Percentiles rank a stretch among this genome's conserved stretches.
phyloP scores from a whole-genome alignment of 2,888 invertebrate genomes.

The Pollenia amentaria region DNA sequence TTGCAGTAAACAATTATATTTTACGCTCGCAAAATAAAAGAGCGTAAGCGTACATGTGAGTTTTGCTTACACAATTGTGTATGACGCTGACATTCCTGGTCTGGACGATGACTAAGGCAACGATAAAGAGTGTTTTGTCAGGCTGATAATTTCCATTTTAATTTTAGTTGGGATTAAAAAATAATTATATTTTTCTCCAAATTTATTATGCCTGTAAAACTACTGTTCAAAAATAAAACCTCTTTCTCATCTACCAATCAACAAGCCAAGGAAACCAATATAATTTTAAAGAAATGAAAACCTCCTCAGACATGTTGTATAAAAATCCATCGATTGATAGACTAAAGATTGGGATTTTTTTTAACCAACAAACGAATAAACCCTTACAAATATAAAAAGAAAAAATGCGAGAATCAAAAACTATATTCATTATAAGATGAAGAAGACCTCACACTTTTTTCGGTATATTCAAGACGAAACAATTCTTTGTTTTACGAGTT shows the following conservation, averaged over 20 bases:
- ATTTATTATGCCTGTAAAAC: not conserved
- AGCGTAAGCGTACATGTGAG: too few relatives aligned
- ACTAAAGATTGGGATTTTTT: slow-evolving; percentile 65
- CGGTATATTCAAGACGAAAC: not conserved
- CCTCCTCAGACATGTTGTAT: slow-evolving; percentile 43
- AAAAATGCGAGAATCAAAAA: slow-evolving; percentile 17
- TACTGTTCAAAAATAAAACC: not conserved
- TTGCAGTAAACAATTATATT: too few relatives aligned
- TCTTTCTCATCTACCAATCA: not conserved
- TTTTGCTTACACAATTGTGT: too few relatives aligned
- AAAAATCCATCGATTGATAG: slow-evolving; percentile 64
- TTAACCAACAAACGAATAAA: slow-evolving; percentile 17
- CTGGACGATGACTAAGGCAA: too few relatives aligned
- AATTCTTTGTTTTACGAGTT: slow-evolving; percentile 48
- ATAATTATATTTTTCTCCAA: too few relatives aligned
- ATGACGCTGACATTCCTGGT: too few relatives aligned
- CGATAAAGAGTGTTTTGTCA: too few relatives aligned
- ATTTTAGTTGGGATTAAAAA: too few relatives aligned
- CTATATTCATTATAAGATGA: slow-evolving; percentile 62
- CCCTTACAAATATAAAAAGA: not conserved
- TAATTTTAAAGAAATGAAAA: not conserved
- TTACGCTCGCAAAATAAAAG: too few relatives aligned
- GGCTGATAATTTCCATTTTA: too few relatives aligned
- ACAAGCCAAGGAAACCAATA: slow-evolving; percentile 40
- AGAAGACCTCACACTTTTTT: slow-evolving; percentile 68